Base-by-base conservation (phyloP, 2,113 vertebrate species). In the Columba livia region DNA sequence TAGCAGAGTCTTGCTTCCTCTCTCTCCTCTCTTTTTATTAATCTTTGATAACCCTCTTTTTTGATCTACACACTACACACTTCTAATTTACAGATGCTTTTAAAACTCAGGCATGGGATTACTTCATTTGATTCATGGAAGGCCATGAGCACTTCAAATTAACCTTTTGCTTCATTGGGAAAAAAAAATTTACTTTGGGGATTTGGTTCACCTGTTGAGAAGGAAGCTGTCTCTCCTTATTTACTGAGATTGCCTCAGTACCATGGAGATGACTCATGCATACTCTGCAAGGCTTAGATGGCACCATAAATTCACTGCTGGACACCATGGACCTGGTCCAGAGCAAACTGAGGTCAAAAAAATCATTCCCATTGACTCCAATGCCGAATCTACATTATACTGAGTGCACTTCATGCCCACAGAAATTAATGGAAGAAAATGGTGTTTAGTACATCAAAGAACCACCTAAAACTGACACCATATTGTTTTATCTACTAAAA, bases 171-270 rank as follows among this genome's bases (percentile, higher is more conserved):
- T 94, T 95, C 91, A 51, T 75, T 58, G 70, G 91, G 31, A 92
- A 79, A 53, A 84, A 94, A 82, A 89, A 81, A 58, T 11, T 72
- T 82, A 53, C 94, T 96, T 88, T 65, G 73, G 93, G 88, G 96
- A 96, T 85, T 96, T 95, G 88, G 77, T 92, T 91, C 81, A 54
- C 62, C 85, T 74, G 89, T 95, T 96, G 94, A 90, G 34, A 94
- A 94, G 75, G 56, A 91, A 93, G 32, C 92, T 97, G 78, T 96
- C 87, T 80, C 90, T 90, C 94, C 92, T 96, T 96, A 96, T 94
- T 97, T 94, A 96, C 71, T 74, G 85, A 95, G 80, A 88, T 75
- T 96, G 93, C 66, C 85, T 96, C 73, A 94, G 64, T 51, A 51
- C 20, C 78, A 26, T 26, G 25, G 77, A 80, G 66, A 94, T 95